Evolutionary conservation across 2,113 vertebrate species (phyloP).

Genomic region (Ibidorhyncha struthersii): DNA sequence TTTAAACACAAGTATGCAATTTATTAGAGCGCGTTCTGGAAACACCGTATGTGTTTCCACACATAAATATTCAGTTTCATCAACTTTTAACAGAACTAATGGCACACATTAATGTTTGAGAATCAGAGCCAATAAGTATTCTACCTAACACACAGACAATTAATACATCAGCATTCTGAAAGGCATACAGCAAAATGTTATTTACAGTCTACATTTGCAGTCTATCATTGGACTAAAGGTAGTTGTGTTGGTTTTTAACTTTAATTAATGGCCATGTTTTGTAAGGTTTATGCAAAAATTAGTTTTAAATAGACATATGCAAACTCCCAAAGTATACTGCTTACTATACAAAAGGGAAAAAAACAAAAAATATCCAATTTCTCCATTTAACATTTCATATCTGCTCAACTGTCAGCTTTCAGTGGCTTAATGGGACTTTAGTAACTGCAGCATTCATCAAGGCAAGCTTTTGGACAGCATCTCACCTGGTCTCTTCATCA

Average conservation of each 20-base stretch:
- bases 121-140: neutral
- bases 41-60: neutral
- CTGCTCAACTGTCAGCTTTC: conserved; percentile 68
- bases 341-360: neutral
- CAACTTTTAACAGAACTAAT: conserved; percentile 28
- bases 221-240: neutral
- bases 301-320: neutral
- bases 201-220: neutral
- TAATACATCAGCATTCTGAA: conserved; percentile 26
- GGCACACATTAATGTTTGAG: neutral
- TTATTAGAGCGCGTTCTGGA: neutral
- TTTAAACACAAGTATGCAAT: neutral
- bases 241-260: neutral
- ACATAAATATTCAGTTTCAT: neutral
- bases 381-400: conserved; percentile 51
- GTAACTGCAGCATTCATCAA: conserved; percentile 75
- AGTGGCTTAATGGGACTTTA: conserved; percentile 65
- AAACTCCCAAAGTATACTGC: neutral
- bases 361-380: conserved; percentile 41
- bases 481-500: conserved; percentile 96
- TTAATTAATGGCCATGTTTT: neutral
- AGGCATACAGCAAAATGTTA: neutral
- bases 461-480: conserved; percentile 74
- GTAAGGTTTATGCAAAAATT: neutral
- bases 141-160: neutral